These are phyloP conservation scores for Lethenteron reissneri DNA, from an alignment of 2,113 vertebrate species.

Conservation along the genomic window DNA sequence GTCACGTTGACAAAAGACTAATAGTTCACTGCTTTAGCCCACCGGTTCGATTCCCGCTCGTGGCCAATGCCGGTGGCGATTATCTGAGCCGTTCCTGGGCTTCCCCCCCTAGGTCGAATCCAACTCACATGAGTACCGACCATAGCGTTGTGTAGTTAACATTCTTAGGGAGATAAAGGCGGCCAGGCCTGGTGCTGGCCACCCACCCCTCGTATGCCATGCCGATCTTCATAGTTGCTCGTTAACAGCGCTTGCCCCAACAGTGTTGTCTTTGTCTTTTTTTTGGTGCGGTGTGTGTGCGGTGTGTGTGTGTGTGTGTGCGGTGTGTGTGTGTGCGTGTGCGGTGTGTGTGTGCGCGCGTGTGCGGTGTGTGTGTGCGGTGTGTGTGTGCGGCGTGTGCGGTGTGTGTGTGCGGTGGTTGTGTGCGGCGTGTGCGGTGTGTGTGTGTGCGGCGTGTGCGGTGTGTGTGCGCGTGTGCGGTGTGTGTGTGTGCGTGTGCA, in stretches of 20 bases:
- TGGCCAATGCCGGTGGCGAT: too few relatives aligned
- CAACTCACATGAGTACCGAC: too few relatives aligned
- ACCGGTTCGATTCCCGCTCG: too few relatives aligned
- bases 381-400: neutral
- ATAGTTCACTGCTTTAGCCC: too few relatives aligned
- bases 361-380: neutral
- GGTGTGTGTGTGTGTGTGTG: neutral
- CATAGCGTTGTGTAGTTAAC: too few relatives aligned
- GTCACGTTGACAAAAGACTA: too few relatives aligned
- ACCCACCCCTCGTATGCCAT: neutral
- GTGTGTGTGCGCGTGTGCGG: neutral
- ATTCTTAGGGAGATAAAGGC: neutral
- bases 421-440: neutral
- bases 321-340: neutral
- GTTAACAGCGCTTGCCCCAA: neutral
- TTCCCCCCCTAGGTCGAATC: too few relatives aligned
- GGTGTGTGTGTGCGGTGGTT: too few relatives aligned
- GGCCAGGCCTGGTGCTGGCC: neutral
- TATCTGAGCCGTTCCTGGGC: too few relatives aligned
- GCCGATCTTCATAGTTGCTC: neutral
- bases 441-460: neutral
- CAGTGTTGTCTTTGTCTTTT: neutral
- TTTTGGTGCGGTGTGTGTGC: neutral
- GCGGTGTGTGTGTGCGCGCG: neutral
- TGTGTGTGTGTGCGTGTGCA: conserved; percentile 12